These are phyloP conservation scores for Schlechtendalia chinensis DNA, from an alignment of 1,140 invertebrate genomes.

Conservation along the genomic window DNA sequence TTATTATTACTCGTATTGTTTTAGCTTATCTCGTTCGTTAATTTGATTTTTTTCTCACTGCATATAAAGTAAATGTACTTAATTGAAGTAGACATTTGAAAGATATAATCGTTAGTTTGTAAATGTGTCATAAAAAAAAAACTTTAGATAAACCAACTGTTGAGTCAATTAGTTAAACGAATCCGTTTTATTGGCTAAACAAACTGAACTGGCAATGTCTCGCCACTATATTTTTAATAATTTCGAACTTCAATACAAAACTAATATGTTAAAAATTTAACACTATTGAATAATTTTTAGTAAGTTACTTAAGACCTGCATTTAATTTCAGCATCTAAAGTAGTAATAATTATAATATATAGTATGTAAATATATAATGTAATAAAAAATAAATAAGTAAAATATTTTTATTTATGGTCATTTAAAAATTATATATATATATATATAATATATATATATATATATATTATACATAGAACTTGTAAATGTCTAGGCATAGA, in stretches of 20 bases:
- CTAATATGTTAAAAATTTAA: neutral
- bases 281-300: neutral
- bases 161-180: slow-evolving; percentile 12
- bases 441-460: no score
- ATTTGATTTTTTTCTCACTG: neutral
- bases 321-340: no score
- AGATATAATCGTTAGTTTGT: neutral
- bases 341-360: no score
- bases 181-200: slow-evolving; percentile 3
- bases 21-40: no score
- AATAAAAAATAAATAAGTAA: no score
- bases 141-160: slow-evolving; percentile 27
- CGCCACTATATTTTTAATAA: neutral
- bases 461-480: no score
- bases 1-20: no score
- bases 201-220: neutral
- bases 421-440: no score
- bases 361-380: no score
- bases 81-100: neutral
- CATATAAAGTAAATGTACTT: neutral
- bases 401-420: no score
- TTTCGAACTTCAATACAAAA: neutral
- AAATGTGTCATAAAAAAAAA: slow-evolving; percentile 3
- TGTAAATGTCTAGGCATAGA: no score
- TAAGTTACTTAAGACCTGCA: no score